Base-by-base conservation (phyloP, 2,113 vertebrate genomes). In the Connochaetes taurinus region DNA sequence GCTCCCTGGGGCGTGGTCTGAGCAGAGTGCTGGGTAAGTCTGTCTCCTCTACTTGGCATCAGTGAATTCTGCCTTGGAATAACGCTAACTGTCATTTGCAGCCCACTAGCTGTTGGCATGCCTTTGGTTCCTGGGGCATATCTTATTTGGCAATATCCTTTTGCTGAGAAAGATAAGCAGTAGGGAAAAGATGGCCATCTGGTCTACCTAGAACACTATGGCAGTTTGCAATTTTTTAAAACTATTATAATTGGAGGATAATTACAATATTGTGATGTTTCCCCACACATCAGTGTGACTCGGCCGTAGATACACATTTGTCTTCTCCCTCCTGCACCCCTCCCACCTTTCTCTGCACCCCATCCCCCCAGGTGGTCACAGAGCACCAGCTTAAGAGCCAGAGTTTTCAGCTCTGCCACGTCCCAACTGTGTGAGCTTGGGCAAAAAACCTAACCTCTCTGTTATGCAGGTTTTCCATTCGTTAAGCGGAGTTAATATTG, bases 131-230 rank as follows among this genome's bases (percentile, higher is more conserved):
- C 29, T 47, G 52, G 14, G 25, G 8, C 12, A 5, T 58, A 8
- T 43, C 4, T 27, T 15, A 82, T 31, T 9, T 3, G 0, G 1
- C 53, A 21, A 27, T 2, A 15, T 0, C 11, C 57, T 89, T 74
- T 50, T 43, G 15, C 4, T 40, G 13, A 67, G 25, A 33, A 40
- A 53, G 71, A 29, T 16, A 36, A 53, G 33, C 13, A 53, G 2
- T 3, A 55, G 40, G 55, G 17, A 57, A 96, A 55, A 92, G 3
- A 50, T 0, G 1, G 52, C 67, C 84, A 47, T 87, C 85, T 92
- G 85, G 60, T 96, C 43, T 81, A 80, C 93, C 85, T n/a, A 45
- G 74, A 55, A 17, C 13, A 50, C 31, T 19, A n/a, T 1, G 13
- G 8, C n/a, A 29, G 16, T 15, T 64, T 60, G 12, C 19, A 36